A percentile compares a stretch with the other conserved stretches of the same genome.
These are phyloP conservation scores for Drymodes brunneopygia DNA, from an alignment of 2,113 vertebrate species.

Conservation along the genomic window DNA sequence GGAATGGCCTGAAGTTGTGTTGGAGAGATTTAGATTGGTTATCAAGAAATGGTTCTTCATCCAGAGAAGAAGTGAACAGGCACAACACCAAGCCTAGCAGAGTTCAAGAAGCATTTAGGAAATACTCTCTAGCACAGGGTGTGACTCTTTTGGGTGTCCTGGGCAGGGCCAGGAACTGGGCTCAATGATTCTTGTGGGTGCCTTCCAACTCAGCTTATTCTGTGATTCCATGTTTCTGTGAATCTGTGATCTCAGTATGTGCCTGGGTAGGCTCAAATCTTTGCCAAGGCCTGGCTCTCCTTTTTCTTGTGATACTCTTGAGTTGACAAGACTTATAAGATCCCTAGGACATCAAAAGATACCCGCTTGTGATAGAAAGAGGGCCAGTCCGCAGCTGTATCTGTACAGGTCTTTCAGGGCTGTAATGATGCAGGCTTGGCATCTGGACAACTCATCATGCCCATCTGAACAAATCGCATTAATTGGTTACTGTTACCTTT, in stretches of 20 bases:
- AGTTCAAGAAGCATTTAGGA: background rate
- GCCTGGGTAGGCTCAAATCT: background rate
- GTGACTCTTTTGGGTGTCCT: background rate
- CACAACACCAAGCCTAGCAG: background rate
- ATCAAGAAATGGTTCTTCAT: background rate
- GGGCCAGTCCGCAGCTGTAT: background rate
- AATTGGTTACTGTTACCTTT: background rate
- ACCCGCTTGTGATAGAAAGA: background rate
- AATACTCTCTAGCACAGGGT: background rate
- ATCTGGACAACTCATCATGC: background rate
- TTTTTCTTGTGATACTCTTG: background rate
- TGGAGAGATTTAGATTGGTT: no score
- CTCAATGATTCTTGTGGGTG: accelerated
- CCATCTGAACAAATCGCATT: background rate
- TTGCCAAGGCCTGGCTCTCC: background rate
- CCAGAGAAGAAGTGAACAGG: background rate
- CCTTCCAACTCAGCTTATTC: background rate
- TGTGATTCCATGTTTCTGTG: background rate
- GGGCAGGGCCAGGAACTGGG: no score
- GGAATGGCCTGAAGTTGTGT: background rate
- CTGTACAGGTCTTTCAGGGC: background rate
- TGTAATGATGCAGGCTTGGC: background rate
- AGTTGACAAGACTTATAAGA: background rate
- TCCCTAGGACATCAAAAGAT: background rate
- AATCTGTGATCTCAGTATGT: background rate